phyloP scores from a whole-genome alignment of 2,113 vertebrate genomes.

The Thamnaconus septentrionalis region DNA sequence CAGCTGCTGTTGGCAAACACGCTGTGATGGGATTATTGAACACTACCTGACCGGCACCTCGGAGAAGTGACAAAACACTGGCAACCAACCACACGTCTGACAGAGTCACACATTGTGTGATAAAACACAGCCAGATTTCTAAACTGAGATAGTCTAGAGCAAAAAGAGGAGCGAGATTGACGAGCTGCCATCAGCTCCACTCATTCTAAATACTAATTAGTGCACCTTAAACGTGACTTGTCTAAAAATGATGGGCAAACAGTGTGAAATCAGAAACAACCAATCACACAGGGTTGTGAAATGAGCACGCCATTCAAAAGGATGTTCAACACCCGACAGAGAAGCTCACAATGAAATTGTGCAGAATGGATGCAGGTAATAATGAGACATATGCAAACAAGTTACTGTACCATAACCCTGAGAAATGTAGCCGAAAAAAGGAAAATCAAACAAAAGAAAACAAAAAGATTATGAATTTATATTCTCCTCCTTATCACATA shows the following conservation, averaged over 20 bases:
- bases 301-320: slow-evolving; percentile 7
- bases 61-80: background rate
- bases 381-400: slow-evolving; percentile 24
- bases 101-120: background rate
- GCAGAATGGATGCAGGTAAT: background rate
- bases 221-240: slow-evolving; percentile 21
- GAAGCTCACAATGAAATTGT: slow-evolving; percentile 5
- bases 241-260: background rate
- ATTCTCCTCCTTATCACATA: no score
- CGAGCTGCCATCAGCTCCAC: background rate
- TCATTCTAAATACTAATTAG: slow-evolving; percentile 16
- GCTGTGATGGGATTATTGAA: background rate
- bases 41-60: background rate
- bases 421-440: slow-evolving; percentile 53
- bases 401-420: slow-evolving; percentile 72
- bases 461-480: background rate
- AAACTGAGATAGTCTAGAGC: background rate
- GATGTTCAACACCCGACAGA: no score
- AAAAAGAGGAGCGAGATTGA: background rate
- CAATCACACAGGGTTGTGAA: slow-evolving; percentile 12
- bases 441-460: background rate
- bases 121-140: no score
- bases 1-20: background rate
- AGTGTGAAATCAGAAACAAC: slow-evolving; percentile 1
- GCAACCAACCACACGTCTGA: background rate